Base-by-base conservation (phyloP, 2,888 invertebrate species). In the Adelphocoris suturalis region DNA sequence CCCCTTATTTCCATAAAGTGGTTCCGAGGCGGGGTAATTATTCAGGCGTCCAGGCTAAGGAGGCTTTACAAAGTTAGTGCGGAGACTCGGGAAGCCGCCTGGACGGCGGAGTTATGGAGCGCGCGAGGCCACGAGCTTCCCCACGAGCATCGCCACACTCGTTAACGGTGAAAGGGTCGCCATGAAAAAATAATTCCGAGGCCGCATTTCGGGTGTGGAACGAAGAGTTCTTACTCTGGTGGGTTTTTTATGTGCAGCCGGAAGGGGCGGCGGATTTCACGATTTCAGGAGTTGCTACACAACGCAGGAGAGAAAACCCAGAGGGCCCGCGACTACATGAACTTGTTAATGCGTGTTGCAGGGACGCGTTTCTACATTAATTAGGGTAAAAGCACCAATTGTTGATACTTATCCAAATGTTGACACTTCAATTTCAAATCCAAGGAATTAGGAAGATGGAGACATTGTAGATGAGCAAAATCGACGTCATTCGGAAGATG, bases 161-260 rank as follows among this genome's bases (percentile, higher is more conserved):
- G 47, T 82, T 82, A 82, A n/a, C 82, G 82, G n/a, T 82, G 82
- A 82, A 82, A 82, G 82, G 48, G 48, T 52, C 82, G 82, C 48
- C 52, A 82, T 82, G 68, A 82, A 82, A 82, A 82, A 82, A 82
- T 82, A 82, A 82, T 82, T 23, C 19, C 52, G 5, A 14, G 47
- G 82, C 82, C 82, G 52, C 82, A 82, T 47, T 82, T 82, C 52
- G 82, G 19, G 47, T 48, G 82, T 23, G 52, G 82, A 68, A 68
- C 68, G 68, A 68, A 68, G 68, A 68, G 68, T 68, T 68, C 68
- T 68, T 68, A 19, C 68, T 23, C 23, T 23, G 19, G 23, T 68
- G 68, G 68, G 68, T 68, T 23, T 68, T 68, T 68, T 68, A 68
- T 68, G 68, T 19, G 68, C 5, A 19, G 19, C 61, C 19, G 68